A percentile compares a stretch with the other conserved stretches of the same genome.
Conservation (phyloP, 2,888 invertebrate genomes). For the Opisthograptis luteolata region DNA sequence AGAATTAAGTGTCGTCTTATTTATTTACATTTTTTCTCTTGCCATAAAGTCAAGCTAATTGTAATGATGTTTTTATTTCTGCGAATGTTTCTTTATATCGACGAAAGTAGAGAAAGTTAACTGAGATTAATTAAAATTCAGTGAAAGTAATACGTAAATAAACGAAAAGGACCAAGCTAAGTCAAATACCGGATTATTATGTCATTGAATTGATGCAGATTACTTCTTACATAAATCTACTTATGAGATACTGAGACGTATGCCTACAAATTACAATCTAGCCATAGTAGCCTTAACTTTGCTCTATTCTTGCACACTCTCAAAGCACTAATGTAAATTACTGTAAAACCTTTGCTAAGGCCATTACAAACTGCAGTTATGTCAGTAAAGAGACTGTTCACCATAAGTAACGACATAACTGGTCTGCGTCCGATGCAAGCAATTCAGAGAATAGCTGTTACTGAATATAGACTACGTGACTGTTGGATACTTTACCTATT, state of each 20-base stretch:
- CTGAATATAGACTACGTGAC: background rate
- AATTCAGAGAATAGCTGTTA: background rate
- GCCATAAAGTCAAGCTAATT: slow-evolving; percentile 68
- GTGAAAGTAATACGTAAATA: slow-evolving; percentile 28
- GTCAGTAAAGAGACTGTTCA: background rate
- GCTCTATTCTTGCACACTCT: no score
- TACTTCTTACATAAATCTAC: no score
- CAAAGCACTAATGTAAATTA: no score
- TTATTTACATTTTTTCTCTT: slow-evolving; percentile 74
- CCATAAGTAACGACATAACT: background rate
- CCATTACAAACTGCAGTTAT: background rate
- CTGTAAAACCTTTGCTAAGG: no score
- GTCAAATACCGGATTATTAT: slow-evolving; percentile 18
- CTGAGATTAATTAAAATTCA: slow-evolving; percentile 4
- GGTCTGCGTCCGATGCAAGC: background rate
- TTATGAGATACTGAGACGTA: no score
- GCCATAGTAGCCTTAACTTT: no score
- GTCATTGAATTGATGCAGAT: no score
- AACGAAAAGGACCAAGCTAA: background rate
- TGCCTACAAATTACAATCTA: no score
- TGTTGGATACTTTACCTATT: no score
- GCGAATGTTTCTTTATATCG: no score
- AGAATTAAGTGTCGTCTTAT: slow-evolving; percentile 22
- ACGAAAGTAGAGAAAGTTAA: slow-evolving; percentile 7
- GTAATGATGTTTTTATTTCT: slow-evolving; percentile 34